Evolutionary conservation across 2,797 vertebrate species (phyloP).

Genomic region (Sebastes jordani): DNA sequence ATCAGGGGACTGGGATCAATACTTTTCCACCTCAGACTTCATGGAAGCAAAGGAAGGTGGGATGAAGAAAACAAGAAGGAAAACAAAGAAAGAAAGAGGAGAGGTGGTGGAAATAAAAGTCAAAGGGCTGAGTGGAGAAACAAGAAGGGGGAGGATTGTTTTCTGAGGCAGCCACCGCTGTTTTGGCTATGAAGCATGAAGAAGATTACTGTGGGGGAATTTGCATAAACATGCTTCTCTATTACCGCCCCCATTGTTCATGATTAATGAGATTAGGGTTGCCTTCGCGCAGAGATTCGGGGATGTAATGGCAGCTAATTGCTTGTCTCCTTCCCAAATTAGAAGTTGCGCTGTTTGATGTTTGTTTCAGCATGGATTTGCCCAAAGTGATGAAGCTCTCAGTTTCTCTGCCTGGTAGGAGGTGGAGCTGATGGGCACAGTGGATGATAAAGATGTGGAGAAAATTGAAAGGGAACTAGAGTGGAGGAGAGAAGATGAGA

Average conservation of each 20-base stretch:
- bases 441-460: constrained; percentile 25
- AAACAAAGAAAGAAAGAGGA: neutral
- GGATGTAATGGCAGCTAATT: constrained; percentile 75
- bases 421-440: constrained; percentile 13
- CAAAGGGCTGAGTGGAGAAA: neutral
- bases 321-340: constrained; percentile 73
- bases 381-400: constrained; percentile 29
- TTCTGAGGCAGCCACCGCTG: constrained; percentile 48
- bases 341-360: constrained; percentile 63
- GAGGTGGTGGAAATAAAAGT: constrained; percentile 1
- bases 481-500: constrained; percentile 1
- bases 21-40: neutral
- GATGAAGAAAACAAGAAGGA: constrained; percentile 14
- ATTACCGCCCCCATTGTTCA: constrained; percentile 75
- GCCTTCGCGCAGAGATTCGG: constrained; percentile 53
- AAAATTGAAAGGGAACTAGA: constrained; percentile 15
- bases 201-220: constrained; percentile 68
- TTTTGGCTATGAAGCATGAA: constrained; percentile 63
- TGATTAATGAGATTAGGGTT: constrained; percentile 78
- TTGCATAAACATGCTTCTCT: constrained; percentile 74
- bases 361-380: constrained; percentile 56
- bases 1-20: constrained; percentile 33
- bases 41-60: constrained; percentile 1
- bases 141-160: constrained; percentile 40
- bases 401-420: neutral